Percentiles rank a stretch among this genome's conserved stretches.
These are phyloP conservation scores for Trichosurus vulpecula DNA, from an alignment of 2,797 vertebrate species.

Conservation along the genomic window DNA sequence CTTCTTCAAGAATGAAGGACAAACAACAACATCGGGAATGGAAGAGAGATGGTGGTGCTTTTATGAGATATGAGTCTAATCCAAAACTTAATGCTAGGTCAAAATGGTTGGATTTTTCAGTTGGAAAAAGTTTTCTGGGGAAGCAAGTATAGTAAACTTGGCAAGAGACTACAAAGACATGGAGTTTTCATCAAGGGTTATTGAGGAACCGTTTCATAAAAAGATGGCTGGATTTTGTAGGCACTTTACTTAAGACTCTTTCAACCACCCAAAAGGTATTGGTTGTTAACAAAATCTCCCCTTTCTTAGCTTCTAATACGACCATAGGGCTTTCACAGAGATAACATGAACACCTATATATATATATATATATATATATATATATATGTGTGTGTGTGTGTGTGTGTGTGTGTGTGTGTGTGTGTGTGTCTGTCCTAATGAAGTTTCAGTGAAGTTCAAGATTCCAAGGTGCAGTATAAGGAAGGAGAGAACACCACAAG, in stretches of 20 bases:
- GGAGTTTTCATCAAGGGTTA: background rate
- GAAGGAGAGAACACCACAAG: background rate
- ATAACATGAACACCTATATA: background rate
- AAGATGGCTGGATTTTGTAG: constrained; percentile 16
- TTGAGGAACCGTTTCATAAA: background rate
- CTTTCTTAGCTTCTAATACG: background rate
- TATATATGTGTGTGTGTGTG: no score
- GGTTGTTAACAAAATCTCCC: background rate
- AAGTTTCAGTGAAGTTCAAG: background rate
- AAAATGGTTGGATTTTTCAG: background rate
- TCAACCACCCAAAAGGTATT: background rate
- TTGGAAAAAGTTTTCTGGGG: constrained; percentile 2
- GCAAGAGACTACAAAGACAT: background rate
- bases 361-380: no score
- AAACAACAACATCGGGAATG: background rate
- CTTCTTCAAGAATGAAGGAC: background rate
- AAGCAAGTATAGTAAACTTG: background rate
- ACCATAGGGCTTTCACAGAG: background rate
- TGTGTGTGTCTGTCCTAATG: background rate
- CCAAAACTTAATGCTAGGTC: background rate
- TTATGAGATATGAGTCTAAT: background rate
- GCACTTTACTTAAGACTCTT: constrained; percentile 19
- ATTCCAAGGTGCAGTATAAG: background rate
- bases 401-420: no score
- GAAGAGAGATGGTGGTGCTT: background rate